Base-by-base conservation (phyloP, 2,113 vertebrate species). In the Forbesichthys papilliferus region DNA sequence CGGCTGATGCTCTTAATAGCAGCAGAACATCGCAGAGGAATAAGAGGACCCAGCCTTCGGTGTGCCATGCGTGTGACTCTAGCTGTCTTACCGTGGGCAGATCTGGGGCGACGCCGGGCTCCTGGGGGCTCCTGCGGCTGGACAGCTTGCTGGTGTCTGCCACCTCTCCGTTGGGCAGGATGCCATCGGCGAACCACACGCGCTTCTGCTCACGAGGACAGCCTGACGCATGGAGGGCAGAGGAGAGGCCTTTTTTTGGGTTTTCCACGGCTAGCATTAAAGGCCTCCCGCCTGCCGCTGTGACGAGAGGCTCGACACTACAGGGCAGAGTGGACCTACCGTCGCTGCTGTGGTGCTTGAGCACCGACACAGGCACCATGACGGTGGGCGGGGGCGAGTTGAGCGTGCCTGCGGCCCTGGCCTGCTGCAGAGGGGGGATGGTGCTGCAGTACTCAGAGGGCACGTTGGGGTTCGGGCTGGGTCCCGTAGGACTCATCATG, bases 141-240 rank as follows among this genome's bases (percentile, higher is more conserved):
- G 93, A 92, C 72, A 99, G 91, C 78, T 88, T 94, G 42, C 84
- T 83, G 7, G 95, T 95, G 87, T 98, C 96, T 11, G 95, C 96
- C 83, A 96, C 94, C 88, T 98, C 95, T 0, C 96, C 96, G 57
- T 96, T 98, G 3, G 98, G 96, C 71, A 99, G 78, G 81, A 98
- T 95, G 11, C 96, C 96, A 69, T 98, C 96, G 27, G 96, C 97
- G 85, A 98, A 98, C 96, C 96, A 98, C 46, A 99, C 96, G 9
- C 95, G 94, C 84, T 92, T 96, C 77, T 96, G 95, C 58, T 98
- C 96, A 70, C 91, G 94, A 61, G 93, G 89, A 63, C 91, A 93
- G 48, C 91, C 96, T 98, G 76, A 61, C 0, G 47, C 11, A 65
- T 33, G 48, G 27, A 13, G 42, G 34, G 49, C 4, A 70, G 34